Conservation (phyloP, 2,113 vertebrate species). For the Setophaga kirtlandii region DNA sequence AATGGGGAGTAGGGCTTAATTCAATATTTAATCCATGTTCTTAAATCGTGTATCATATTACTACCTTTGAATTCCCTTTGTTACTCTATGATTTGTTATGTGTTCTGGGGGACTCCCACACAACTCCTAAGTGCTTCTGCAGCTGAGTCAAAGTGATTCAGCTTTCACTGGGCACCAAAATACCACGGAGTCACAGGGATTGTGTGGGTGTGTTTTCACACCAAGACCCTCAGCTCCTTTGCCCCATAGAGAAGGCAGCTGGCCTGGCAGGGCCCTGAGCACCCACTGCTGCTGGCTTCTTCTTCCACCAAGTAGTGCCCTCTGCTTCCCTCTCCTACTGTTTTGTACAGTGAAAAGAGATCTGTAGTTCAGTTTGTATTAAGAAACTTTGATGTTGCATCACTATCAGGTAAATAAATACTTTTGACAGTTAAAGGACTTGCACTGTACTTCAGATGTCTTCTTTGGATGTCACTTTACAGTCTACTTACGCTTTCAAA, state of each 20-base stretch:
- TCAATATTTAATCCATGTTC: slow-evolving; percentile 7
- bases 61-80: slow-evolving; percentile 44
- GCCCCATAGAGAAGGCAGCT: background rate
- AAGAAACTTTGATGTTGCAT: background rate
- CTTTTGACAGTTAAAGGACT: background rate
- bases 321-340: background rate
- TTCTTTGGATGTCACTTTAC: background rate
- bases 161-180: background rate
- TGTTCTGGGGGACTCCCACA: slow-evolving; percentile 32
- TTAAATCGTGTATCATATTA: background rate
- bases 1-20: background rate
- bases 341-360: background rate
- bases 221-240: background rate
- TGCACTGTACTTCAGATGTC: background rate
- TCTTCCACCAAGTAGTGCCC: background rate
- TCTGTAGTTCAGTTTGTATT: background rate
- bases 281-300: background rate
- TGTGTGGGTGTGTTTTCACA: background rate
- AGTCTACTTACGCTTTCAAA: background rate
- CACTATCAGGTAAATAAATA: background rate
- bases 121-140: slow-evolving; percentile 42
- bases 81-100: slow-evolving; percentile 50
- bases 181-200: rapidly evolving
- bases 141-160: slow-evolving; percentile 12
- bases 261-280: background rate